Evolutionary conservation across 2,888 invertebrate genomes (phyloP), one percentile per base, ranked within the genome.

Genomic region (Serrognathus titanus): DNA sequence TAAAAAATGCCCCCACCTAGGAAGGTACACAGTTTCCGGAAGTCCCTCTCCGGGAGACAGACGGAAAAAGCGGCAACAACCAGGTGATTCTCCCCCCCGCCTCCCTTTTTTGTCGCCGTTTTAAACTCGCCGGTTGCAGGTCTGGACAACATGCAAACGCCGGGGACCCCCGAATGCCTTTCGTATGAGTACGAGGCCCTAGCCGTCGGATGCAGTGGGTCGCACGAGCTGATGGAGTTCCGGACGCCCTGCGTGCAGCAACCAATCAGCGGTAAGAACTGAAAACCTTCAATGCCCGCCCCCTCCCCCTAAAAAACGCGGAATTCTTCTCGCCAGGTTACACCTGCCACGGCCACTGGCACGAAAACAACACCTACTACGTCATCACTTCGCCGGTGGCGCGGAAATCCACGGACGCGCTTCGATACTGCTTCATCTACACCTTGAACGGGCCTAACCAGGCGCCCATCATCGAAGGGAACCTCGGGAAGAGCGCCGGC

Each of bases 311-410:
- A 41, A 8, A 41, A 41, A 10, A 8, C 12, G 8, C 41, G 1
- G 4, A 6, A 9, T 40, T 12, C 39, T n/a, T 12, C 11, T 54
- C 50, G 74, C 1, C 79, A 87, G 88, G 83, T 47, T 89, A 87
- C 76, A 83, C 84, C 0, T 90, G 90, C 72, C 87, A 88, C 72
- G 90, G 89, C 48, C 85, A 84, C 71, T 90, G 90, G 89, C 79
- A 81, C 63, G 85, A 85, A 61, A 83, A 83, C 45, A 80, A 80
- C 20, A 80, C 82, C 8, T 84, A 85, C 62, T 88, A 83, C 75
- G 81, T 89, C 65, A 84, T 90, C 60, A 86, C 88, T n/a, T 86
- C 87, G 3, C 84, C 83, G 0, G 70, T 77, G 40, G 74, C 81
- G 6, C 71, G 81, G 55, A 79, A 79, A 55, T 77, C 82, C 9